A percentile compares a stretch with the other conserved stretches of the same genome.
phyloP scores from a whole-genome alignment of 1,140 invertebrate genomes.

The Brachystomella parvula region DNA sequence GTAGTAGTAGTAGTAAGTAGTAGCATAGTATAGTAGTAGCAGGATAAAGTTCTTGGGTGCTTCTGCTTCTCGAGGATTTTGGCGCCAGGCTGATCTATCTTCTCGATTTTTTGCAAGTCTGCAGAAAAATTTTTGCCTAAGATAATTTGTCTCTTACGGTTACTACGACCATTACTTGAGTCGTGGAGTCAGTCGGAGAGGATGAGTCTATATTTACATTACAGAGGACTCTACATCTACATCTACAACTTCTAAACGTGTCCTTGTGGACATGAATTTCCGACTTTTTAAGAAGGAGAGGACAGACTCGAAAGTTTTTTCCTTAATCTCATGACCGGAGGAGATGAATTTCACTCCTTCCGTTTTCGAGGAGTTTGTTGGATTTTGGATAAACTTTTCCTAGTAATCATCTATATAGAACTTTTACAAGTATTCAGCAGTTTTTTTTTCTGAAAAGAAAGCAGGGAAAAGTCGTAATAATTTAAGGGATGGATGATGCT shows the following conservation, averaged over 20 bases:
- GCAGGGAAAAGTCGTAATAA: background rate
- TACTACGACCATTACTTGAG: background rate
- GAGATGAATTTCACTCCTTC: background rate
- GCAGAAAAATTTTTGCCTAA: background rate
- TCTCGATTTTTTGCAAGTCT: background rate
- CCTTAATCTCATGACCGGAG: background rate
- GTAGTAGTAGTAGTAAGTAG: background rate
- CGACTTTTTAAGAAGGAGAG: background rate
- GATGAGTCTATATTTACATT: background rate
- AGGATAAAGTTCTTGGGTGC: too few relatives aligned
- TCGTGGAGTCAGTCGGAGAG: background rate
- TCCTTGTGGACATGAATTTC: background rate
- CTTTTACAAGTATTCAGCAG: background rate
- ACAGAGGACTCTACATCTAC: background rate
- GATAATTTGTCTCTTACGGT: background rate
- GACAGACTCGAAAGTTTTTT: background rate
- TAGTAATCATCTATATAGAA: background rate
- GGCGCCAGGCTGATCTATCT: background rate
- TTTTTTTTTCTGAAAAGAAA: background rate
- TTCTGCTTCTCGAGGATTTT: background rate
- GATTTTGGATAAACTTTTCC: background rate
- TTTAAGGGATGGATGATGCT: background rate
- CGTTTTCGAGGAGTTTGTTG: too few relatives aligned
- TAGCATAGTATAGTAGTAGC: too few relatives aligned
- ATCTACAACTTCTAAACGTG: background rate